Conservation (phyloP, 2,888 invertebrate genomes). For the Cactoblastis cactorum region DNA sequence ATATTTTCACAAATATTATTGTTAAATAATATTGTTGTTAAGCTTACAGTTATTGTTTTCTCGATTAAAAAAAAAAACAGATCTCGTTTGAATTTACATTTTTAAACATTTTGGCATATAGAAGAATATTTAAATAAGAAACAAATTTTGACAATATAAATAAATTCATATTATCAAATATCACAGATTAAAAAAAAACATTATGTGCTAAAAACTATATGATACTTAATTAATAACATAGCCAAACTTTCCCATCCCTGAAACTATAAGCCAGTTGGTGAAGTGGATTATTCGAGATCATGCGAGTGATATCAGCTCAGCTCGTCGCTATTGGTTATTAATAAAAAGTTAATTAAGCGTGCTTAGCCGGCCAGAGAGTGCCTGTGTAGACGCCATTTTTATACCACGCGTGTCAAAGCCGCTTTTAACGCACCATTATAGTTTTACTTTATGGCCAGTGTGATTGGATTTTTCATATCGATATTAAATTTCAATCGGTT, state of each 20-base stretch:
- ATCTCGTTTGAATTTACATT: no score
- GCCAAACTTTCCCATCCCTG: background rate
- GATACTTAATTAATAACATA: no score
- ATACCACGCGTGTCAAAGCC: constrained; percentile 12
- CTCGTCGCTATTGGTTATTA: constrained; percentile 39
- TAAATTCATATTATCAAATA: no score
- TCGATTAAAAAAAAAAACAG: no score
- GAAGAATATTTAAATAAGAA: no score
- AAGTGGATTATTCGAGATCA: constrained; percentile 11
- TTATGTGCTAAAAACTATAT: no score
- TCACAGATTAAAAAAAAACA: no score
- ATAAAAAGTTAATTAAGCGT: constrained; percentile 66
- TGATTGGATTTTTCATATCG: constrained; percentile 6
- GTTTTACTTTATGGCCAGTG: background rate
- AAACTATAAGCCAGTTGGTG: constrained; percentile 5
- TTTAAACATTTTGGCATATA: no score
- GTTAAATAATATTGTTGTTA: no score
- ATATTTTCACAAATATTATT: no score
- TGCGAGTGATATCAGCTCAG: constrained; percentile 10
- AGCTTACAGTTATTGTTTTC: no score
- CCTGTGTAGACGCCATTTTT: constrained; percentile 2
- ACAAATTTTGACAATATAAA: no score
- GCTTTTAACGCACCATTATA: constrained; percentile 6
- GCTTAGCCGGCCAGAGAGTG: constrained; percentile 29
- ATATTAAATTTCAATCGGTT: background rate